phyloP scores from a whole-genome alignment of 2,113 vertebrate genomes.

The Pithys albifrons region DNA sequence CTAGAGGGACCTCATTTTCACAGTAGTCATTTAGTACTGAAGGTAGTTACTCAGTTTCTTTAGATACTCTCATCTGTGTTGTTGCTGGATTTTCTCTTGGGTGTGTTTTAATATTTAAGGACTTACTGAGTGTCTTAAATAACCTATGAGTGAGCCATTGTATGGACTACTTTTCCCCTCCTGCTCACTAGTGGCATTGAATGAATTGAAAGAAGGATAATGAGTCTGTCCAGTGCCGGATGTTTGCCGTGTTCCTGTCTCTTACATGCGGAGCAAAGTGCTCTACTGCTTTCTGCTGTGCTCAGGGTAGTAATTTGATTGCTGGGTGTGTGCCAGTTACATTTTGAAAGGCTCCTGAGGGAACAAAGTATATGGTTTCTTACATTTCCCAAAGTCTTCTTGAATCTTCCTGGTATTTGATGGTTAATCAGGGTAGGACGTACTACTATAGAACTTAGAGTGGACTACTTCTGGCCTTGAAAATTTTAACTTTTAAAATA shows the following conservation, averaged over 20 bases:
- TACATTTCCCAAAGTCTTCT: not conserved
- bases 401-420: not conserved
- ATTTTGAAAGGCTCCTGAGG: not conserved
- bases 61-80: not conserved
- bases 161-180: not conserved
- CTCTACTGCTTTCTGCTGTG: not conserved
- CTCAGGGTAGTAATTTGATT: not conserved
- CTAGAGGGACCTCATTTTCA: not conserved
- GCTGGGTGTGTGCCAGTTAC: not conserved
- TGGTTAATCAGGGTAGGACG: not conserved
- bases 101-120: not conserved
- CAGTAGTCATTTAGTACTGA: not conserved
- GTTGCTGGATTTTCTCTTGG: not conserved
- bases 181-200: not conserved
- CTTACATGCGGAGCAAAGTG: not conserved
- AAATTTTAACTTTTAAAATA: slow-evolving; percentile 1
- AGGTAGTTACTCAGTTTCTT: not conserved
- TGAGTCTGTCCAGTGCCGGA: accelerated
- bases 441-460: not conserved
- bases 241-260: not conserved
- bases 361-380: not conserved
- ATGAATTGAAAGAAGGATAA: not conserved
- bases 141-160: not conserved
- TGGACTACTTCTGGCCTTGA: not conserved
- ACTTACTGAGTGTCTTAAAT: not conserved